phyloP scores from a whole-genome alignment of 2,888 invertebrate genomes.

The Ectemnius lituratus region DNA sequence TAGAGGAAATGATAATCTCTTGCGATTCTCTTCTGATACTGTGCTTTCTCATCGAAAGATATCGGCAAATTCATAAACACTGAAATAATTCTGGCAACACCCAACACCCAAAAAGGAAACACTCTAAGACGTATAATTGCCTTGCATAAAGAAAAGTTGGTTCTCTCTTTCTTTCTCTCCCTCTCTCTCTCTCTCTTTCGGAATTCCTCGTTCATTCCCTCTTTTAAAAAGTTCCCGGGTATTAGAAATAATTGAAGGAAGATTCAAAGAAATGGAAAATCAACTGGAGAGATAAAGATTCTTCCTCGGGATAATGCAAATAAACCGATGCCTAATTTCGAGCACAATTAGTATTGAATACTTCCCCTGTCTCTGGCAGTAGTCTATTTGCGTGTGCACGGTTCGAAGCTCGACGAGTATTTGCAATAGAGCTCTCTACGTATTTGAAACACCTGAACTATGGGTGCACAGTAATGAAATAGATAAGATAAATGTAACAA shows the following conservation, averaged over 20 bases:
- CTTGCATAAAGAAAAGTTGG: slow-evolving; percentile 75
- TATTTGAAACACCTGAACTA: slow-evolving; percentile 55
- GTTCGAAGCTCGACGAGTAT: slow-evolving; percentile 44
- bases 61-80: slow-evolving; percentile 28
- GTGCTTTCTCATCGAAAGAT: slow-evolving; percentile 3
- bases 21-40: background rate
- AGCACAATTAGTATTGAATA: slow-evolving; percentile 68
- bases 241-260: background rate
- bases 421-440: slow-evolving; percentile 33
- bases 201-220: no score
- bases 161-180: slow-evolving; percentile 28
- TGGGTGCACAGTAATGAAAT: slow-evolving; percentile 56
- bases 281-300: no score
- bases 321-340: slow-evolving; percentile 74
- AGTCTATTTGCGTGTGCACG: slow-evolving; percentile 52
- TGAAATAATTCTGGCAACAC: slow-evolving; percentile 21
- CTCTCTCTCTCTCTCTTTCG: slow-evolving; percentile 17
- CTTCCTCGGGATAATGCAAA: slow-evolving; percentile 21
- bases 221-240: slow-evolving; percentile 2
- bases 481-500: slow-evolving; percentile 31
- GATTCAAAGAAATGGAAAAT: slow-evolving; percentile 11
- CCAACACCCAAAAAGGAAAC: slow-evolving; percentile 29
- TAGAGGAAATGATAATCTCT: no score
- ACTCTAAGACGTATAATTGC: slow-evolving; percentile 54
- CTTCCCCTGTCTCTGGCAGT: slow-evolving; percentile 40